Base-by-base conservation (phyloP, 2,888 invertebrate species). In the Nebria brevicollis region DNA sequence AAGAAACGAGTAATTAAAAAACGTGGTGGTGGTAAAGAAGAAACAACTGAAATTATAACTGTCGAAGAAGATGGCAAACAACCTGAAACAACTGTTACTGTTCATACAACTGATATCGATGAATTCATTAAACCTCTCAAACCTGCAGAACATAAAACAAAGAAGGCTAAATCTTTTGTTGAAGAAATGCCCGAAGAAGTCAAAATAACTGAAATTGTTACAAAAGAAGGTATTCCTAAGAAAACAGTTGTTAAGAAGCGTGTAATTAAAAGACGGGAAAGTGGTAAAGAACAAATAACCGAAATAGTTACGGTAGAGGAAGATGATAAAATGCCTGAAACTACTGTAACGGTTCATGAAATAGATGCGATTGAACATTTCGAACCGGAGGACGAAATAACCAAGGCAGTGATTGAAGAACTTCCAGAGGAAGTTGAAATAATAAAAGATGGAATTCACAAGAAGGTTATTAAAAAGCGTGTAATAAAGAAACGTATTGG, bases 1-100 rank as follows among this genome's bases (percentile, higher is more conserved):
- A 86, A 84, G 84, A 89, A 88, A 79, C 85, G 87, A 3, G 84
- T 87, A 0, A 87, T 87, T 8, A 88, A 88, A 80, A 85, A 87
- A 84, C 85, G 87, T 82, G 84, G 86, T 42, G 86, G 86, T 13
- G 85, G 84, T 7, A 85, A 85, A 25, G 76, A 87, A 43, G 83
- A 86, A 84, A 83, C 89, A 82, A 84, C 87, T 84, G n/a, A 90
- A 85, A 86, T 88, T 81, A 83, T 87, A 1, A 88, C 86, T 13
- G 85, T 86, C 10, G 88, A 89, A 83, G 88, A 88, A 82, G 88
- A 89, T 5, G 85, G 86, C 66, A 84, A 87, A 78, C 83, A 81
- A 85, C 85, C 89, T 75, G 83, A 90, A 79, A 88, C 88, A 83
- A 89, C 89, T 83, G 86, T 90, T 54, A 85, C 86, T 42, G 86